Percentiles rank a stretch among this genome's conserved stretches.
These are phyloP conservation scores for Eupsittula cactorum DNA, from an alignment of 2,113 vertebrate genomes.

Conservation along the genomic window DNA sequence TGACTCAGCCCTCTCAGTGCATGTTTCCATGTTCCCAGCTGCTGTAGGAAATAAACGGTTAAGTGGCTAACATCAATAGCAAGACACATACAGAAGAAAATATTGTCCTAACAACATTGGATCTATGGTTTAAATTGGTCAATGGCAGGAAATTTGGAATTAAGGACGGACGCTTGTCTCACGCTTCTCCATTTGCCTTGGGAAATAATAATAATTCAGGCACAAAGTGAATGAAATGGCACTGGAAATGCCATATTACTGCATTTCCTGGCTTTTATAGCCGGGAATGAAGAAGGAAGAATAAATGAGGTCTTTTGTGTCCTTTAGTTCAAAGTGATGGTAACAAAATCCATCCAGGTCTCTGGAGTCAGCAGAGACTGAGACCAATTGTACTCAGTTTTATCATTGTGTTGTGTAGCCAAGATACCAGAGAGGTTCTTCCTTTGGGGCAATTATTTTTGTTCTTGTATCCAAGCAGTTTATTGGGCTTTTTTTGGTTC, in stretches of 20 bases:
- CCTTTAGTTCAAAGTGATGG: conserved; percentile 39
- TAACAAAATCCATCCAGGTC: conserved; percentile 14
- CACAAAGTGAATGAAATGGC: conserved; percentile 29
- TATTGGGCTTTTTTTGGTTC: conserved; percentile 10
- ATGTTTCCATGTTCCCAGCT: neutral
- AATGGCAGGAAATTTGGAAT: conserved; percentile 58
- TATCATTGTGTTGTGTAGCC: conserved; percentile 13
- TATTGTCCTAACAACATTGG: conserved; percentile 18
- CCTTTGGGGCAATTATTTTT: neutral
- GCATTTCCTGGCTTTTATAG: conserved; percentile 60
- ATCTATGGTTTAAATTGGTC: conserved; percentile 31
- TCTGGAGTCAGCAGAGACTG: neutral
- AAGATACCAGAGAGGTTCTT: conserved; percentile 11
- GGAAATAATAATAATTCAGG: conserved; percentile 55
- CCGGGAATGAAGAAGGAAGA: conserved; percentile 10
- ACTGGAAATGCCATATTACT: conserved; percentile 48
- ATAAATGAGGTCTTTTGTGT: conserved; percentile 46
- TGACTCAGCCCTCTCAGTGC: conserved; percentile 9
- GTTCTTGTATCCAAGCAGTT: neutral
- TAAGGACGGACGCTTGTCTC: conserved; percentile 11
- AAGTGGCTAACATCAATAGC: neutral
- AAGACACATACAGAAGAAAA: conserved; percentile 22
- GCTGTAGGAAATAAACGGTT: conserved; percentile 20
- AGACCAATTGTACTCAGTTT: neutral
- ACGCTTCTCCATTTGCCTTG: conserved; percentile 31